Evolutionary conservation across 53 echinoderm and acorn worm species (phyloP), one percentile per base, ranked within the genome.

Genomic region (Holothuria scabra): DNA sequence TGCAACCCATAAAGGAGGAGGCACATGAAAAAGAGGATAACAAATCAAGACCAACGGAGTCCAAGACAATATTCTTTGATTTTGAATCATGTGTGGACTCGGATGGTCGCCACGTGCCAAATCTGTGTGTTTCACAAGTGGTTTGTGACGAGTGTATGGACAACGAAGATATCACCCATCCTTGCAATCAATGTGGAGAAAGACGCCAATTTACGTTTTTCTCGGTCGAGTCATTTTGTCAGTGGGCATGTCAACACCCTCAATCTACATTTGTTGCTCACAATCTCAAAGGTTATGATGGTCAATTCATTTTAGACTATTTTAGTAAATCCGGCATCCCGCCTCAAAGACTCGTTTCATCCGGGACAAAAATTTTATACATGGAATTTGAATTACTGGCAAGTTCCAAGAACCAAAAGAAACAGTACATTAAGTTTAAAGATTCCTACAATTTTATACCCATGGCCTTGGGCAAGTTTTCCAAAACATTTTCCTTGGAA

Each of bases 281-380:
- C 20, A 84, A 84, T 21, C 12, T 84, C 28, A 84, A 84, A 59
- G 70, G 69, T 34, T 84, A 69, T 56, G 84, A 84, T 19, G 84
- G 84, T 12, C 30, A 67, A 12, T 84, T 84, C 57, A 76, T 71
- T 29, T 31, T 46, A 20, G 33, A 58, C 1, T 35, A 48, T 23
- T 59, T 84, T 19, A 38, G 14, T 32, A 35, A 49, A 8, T 26
- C 14, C 18, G 65, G 71, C 52, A 57, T 84, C 12, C 5, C 23
- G 10, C 85, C 85, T 4, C 10, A 48, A 12, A 12, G n/a, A 8
- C 4, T 74, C 57, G 21, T 84, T 12, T 28, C 67, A 4, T 13
- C 20, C 2, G 74, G 74, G 23, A 30, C 65, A 30, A 84, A 84
- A 25, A 59, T 84, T 61, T 34, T 78, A 46, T 56, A 38, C 29